Evolutionary conservation across 2,113 vertebrate species (phyloP).

Genomic region (Poeciliopsis occidentalis): DNA sequence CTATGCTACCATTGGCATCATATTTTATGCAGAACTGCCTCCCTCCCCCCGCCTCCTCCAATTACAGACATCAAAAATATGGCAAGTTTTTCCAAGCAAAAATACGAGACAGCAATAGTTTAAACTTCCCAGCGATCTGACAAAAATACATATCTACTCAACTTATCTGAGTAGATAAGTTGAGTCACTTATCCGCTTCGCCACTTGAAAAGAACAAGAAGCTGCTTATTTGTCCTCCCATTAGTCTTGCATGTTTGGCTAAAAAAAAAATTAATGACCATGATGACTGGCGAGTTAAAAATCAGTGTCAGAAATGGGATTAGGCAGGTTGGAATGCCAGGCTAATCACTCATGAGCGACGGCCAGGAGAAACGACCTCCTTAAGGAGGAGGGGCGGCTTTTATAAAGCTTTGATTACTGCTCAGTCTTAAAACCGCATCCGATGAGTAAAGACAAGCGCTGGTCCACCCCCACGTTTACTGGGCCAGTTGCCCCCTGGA

Average conservation of each 20-base stretch:
- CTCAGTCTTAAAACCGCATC: constrained; percentile 80
- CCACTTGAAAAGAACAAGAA: constrained; percentile 7
- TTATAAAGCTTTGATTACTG: constrained; percentile 81
- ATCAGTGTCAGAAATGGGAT: constrained; percentile 80
- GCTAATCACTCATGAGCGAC: constrained; percentile 69
- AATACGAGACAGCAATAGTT: constrained; percentile 6
- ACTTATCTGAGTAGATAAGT: not conserved
- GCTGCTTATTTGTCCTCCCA: constrained; percentile 12
- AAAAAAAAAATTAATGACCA: constrained; percentile 23
- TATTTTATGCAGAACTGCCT: not conserved
- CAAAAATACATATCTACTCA: constrained; percentile 8
- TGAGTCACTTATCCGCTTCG: no score
- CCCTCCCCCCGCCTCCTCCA: not conserved
- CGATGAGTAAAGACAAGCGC: constrained; percentile 78
- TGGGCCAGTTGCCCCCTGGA: constrained; percentile 69
- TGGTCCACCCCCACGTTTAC: constrained; percentile 79
- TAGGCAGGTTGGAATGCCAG: constrained; percentile 74
- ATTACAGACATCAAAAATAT: constrained; percentile 10
- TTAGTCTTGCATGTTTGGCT: constrained; percentile 17
- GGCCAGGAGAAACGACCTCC: constrained; percentile 68
- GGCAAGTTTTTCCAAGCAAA: not conserved
- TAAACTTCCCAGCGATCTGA: constrained; percentile 7
- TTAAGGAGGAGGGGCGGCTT: constrained; percentile 69
- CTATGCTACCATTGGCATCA: constrained; percentile 2
- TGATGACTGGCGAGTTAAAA: constrained; percentile 70